A percentile compares a stretch with the other conserved stretches of the same genome.
Evolutionary conservation across 2,888 invertebrate genomes (phyloP).

Genomic region (Synergus itoensis): DNA sequence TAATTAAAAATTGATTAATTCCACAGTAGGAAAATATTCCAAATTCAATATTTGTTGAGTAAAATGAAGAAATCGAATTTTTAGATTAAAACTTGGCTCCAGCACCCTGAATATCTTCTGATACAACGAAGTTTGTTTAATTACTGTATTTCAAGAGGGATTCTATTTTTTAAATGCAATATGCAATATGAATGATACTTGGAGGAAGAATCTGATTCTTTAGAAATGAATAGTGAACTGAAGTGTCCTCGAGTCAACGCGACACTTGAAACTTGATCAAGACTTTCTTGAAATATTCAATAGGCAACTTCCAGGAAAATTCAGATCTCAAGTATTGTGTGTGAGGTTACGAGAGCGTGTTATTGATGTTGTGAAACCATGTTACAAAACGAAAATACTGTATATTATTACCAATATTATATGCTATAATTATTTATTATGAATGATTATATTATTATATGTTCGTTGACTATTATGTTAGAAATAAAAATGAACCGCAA

Average conservation of each 20-base stretch:
- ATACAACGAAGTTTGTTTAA: conserved; percentile 3
- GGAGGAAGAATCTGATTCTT: neutral
- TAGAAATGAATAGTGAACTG: neutral
- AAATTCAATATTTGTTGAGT: too few relatives aligned
- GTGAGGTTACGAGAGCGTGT: conserved; percentile 50
- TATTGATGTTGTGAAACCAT: conserved; percentile 58
- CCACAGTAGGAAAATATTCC: too few relatives aligned
- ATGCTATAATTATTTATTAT: conserved; percentile 51
- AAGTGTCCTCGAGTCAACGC: neutral
- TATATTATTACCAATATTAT: conserved; percentile 68
- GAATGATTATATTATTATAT: conserved; percentile 62
- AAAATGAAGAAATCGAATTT: neutral
- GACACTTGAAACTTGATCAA: neutral
- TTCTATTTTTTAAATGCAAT: neutral
- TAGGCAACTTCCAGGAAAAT: conserved; percentile 7
- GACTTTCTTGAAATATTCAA: conserved; percentile 1
- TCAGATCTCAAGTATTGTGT: conserved; percentile 4
- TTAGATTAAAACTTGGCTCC: neutral
- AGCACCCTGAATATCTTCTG: neutral
- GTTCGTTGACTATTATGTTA: conserved; percentile 73
- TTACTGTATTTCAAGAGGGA: neutral
- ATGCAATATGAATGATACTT: neutral
- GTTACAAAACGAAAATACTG: conserved; percentile 54
- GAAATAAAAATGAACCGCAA: conserved; percentile 64
- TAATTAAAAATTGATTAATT: too few relatives aligned